These are phyloP conservation scores for Oreohelix idahoensis DNA, from an alignment of 1,140 invertebrate genomes.

Conservation along the genomic window DNA sequence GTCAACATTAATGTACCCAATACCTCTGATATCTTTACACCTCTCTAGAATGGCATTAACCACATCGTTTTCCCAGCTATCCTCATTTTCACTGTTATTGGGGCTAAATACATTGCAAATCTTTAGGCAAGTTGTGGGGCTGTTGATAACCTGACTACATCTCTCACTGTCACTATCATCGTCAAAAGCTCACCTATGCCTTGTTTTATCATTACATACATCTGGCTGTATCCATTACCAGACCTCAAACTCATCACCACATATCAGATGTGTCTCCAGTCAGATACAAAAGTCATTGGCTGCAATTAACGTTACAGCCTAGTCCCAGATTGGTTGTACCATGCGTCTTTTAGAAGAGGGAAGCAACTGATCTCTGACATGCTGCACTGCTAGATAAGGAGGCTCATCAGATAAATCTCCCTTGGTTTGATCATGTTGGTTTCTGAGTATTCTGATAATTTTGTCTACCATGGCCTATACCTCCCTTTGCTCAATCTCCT, in stretches of 20 bases:
- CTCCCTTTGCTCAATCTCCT: too few species aligned
- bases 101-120: slow-evolving; percentile 97
- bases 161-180: slow-evolving; percentile 75
- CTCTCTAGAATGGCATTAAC: slow-evolving; percentile 93
- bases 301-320: slow-evolving; percentile 82
- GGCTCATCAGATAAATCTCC: slow-evolving; percentile 58
- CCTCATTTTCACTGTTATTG: slow-evolving; percentile 75
- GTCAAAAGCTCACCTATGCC: too few species aligned
- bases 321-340: slow-evolving; percentile 72
- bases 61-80: slow-evolving; percentile 80
- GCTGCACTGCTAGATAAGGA: slow-evolving; percentile 85
- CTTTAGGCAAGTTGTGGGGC: slow-evolving; percentile 87
- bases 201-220: too few species aligned
- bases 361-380: slow-evolving; percentile 91
- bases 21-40: slow-evolving; percentile 83
- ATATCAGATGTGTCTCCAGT: slow-evolving; percentile 86
- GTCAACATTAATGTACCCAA: slow-evolving; percentile 91
- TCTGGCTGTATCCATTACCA: slow-evolving; percentile 84
- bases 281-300: slow-evolving; percentile 91
- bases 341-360: slow-evolving; percentile 79
- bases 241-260: slow-evolving; percentile 90
- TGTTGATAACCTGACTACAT: slow-evolving; percentile 84
- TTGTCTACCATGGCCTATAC: too few species aligned
- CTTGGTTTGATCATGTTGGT: slow-evolving; percentile 62
- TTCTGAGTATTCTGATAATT: slow-evolving; percentile 68